Conservation (phyloP, 2,888 invertebrate species). For the Phyllotreta cruciferae region DNA sequence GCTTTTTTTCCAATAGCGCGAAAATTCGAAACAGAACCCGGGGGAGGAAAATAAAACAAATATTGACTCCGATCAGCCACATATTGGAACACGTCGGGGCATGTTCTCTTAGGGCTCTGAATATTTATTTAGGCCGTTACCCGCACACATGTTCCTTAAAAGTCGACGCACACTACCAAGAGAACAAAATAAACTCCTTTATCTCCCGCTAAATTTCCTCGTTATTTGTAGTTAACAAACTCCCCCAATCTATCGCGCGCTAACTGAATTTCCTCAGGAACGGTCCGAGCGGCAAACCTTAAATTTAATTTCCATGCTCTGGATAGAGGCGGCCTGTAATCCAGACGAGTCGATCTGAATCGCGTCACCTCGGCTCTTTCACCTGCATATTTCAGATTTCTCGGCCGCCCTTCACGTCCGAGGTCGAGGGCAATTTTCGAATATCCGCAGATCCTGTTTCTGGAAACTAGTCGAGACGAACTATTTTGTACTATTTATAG, state of each 20-base stretch:
- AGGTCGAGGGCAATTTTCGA: slow-evolving; percentile 17
- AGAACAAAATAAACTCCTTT: no score
- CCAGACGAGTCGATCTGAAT: slow-evolving; percentile 2
- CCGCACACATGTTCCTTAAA: slow-evolving; percentile 3
- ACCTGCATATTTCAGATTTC: slow-evolving; percentile 16
- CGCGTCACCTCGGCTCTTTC: slow-evolving; percentile 14
- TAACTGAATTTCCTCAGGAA: neutral
- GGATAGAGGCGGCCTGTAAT: neutral
- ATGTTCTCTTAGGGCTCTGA: neutral
- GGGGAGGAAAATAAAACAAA: neutral
- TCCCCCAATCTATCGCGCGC: neutral
- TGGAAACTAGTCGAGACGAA: neutral
- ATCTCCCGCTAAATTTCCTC: no score
- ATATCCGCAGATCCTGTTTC: neutral
- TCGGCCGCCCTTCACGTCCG: neutral
- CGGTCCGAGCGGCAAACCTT: slow-evolving; percentile 3
- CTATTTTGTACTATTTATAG: neutral
- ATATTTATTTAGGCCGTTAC: slow-evolving; percentile 9
- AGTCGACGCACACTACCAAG: neutral
- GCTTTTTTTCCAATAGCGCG: no score
- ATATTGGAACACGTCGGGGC: slow-evolving; percentile 6
- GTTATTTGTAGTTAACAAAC: no score
- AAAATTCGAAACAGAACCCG: no score
- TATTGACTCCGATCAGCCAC: neutral
- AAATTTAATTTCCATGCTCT: slow-evolving; percentile 11